Evolutionary conservation across 2,797 vertebrate species (phyloP), one percentile per base, ranked within the genome.

Genomic region (Mormyrus hasselquistii): DNA sequence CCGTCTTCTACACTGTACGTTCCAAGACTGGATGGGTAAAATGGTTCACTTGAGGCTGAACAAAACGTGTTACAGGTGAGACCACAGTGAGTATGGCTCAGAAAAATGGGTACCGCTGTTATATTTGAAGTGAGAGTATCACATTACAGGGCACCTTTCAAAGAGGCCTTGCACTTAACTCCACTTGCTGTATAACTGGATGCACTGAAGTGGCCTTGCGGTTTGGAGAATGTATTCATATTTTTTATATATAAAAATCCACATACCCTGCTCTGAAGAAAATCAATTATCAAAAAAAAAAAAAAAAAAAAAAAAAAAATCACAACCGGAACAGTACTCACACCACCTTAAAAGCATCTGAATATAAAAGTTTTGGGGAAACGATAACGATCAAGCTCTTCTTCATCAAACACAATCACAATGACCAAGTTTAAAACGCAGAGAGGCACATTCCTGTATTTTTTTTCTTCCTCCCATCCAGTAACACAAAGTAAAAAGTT

Each of bases 301-400:
- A 84, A 52, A 14, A 6, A 29, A 53, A 86, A 86, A 57, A 34
- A 86, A 53, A 50, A 84, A 52, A 14, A 6, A 29, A 53, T 79
- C 38, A 86, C 83, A 86, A 53, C 25, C 34, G 50, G 29, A 52
- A 53, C 49, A 52, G 49, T 86, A 86, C 76, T 82, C 76, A 86
- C 59, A 69, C 73, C 88, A 53, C 34, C 62, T 52, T 89, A 89
- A 87, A 89, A 89, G 84, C 84, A 55, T 38, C 49, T 49, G 25
- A 47, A 83, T 59, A 83, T 83, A 88, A 73, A 88, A 88, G n/a
- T 53, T 83, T 65, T 62, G 41, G 38, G 19, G 2, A 34, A 85
- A 53, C 4, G 12, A 25, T 29, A 12, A 69, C 65, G 1, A 86
- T 10, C 25, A 89, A 55, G 16, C 14, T 69, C 53, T 57, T 22